Percentiles rank a stretch among this genome's conserved stretches.
phyloP scores from a whole-genome alignment of 2,113 vertebrate species.

The Perca flavescens region DNA sequence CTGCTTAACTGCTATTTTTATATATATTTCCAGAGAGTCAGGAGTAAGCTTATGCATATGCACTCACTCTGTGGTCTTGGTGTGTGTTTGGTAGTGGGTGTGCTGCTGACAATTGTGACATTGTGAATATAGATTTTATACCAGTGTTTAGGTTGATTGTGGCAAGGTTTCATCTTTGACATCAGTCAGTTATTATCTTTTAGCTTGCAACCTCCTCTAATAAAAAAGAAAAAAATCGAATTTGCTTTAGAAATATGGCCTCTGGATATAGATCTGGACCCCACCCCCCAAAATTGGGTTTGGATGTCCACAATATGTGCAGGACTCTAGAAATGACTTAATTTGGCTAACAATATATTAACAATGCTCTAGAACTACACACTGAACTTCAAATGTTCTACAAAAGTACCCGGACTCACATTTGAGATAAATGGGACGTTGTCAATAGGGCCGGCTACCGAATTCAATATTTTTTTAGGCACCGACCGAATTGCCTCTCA shows the following conservation, averaged over 20 bases:
- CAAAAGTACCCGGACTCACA: too few species aligned
- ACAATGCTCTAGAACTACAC: background rate
- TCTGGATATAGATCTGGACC: background rate
- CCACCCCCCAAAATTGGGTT: background rate
- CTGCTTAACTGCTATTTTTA: background rate
- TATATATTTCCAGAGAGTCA: background rate
- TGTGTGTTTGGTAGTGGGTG: background rate
- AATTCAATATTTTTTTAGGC: too few species aligned
- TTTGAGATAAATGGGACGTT: too few species aligned
- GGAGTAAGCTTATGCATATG: background rate
- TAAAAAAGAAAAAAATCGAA: background rate
- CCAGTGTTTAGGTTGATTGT: background rate
- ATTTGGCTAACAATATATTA: background rate
- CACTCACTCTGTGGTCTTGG: background rate
- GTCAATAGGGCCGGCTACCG: too few species aligned
- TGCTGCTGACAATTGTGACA: background rate
- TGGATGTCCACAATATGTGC: background rate
- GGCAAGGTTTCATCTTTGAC: background rate
- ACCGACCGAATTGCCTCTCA: too few species aligned
- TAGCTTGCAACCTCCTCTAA: too few species aligned
- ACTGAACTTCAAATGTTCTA: too few species aligned
- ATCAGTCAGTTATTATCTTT: background rate
- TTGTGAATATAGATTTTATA: background rate
- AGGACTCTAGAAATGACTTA: background rate
- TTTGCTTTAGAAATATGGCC: background rate